Base-by-base conservation (phyloP, 2,797 vertebrate species). In the Karalla daura region DNA sequence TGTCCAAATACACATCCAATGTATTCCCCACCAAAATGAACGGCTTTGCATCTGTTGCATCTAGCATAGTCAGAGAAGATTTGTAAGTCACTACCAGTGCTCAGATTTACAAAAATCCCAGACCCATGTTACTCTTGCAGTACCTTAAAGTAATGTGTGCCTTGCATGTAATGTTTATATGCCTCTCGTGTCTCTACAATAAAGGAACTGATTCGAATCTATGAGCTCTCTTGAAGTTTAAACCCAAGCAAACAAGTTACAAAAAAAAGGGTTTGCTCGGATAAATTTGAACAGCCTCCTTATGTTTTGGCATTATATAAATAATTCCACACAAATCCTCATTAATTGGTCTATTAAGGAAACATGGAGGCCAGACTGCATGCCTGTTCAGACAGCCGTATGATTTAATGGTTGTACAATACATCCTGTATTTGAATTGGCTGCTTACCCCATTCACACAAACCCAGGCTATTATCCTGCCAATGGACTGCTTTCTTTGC, bases 391-490 rank as follows among this genome's bases (percentile, higher is more conserved):
- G 71, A 82, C 86, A 84, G 77, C 81, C 74, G 79, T 81, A 63
- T 87, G 78, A 83, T 80, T 86, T 82, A 86, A 86, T 84, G 75
- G 70, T 72, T 24, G 56, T 62, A 67, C 79, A 83, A 84, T 83
- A 82, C 82, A 84, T 90, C 75, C 82, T 75, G 76, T 93, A 90
- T 93, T 93, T 92, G 85, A 89, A 87, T 91, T 93, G 88, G 93
- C 83, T 13, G 40, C 54, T 1, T 67, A 51, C 72, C 84, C 79
- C 74, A 83, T 91, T 86, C 80, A 78, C 77, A 86, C 84, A 91
- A 91, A 89, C 66, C 54, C 63, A 25, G n/a, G 82, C 80, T 83
- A 88, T 92, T 91, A 91, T 90, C 75, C 83, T 46, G 70, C 83
- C 5, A 71, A 77, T 74, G 55, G 65, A 86, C 81, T 85, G 63